phyloP scores from a whole-genome alignment of 1,140 invertebrate species.

The Oryctes rhinoceros region DNA sequence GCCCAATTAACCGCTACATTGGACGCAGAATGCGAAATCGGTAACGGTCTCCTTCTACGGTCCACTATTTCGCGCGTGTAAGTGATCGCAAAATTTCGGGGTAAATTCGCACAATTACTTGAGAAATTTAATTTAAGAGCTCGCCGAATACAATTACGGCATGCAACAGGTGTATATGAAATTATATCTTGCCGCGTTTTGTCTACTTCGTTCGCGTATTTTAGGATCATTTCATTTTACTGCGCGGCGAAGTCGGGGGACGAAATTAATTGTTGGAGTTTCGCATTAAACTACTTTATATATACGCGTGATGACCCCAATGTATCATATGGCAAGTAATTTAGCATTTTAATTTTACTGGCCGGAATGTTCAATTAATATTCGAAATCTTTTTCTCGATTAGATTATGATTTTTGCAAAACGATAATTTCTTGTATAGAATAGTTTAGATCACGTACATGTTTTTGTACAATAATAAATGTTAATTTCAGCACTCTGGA shows the following conservation, averaged over 20 bases:
- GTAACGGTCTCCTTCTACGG: background rate
- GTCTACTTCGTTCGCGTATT: slow-evolving; percentile 21
- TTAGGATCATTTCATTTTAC: background rate
- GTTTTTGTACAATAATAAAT: too few species aligned
- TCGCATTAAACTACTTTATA: background rate
- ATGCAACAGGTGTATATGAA: slow-evolving; percentile 32
- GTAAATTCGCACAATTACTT: slow-evolving; percentile 19
- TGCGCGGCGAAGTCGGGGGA: background rate
- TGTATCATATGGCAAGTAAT: too few species aligned
- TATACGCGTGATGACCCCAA: background rate
- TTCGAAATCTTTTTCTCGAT: too few species aligned
- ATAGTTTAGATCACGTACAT: too few species aligned
- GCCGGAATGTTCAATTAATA: too few species aligned
- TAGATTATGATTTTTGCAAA: too few species aligned
- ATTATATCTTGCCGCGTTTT: background rate
- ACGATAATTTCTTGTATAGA: too few species aligned
- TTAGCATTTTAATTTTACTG: too few species aligned
- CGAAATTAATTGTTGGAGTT: background rate
- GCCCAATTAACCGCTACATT: slow-evolving; percentile 6
- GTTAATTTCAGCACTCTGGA: too few species aligned
- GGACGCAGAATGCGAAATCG: background rate
- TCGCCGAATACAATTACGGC: background rate
- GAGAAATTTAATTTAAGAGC: slow-evolving; percentile 18
- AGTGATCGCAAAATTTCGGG: background rate
- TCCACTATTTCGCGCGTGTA: background rate